Conservation (phyloP, 2,888 invertebrate genomes). For the Liopterus haemorrhoidalis region DNA sequence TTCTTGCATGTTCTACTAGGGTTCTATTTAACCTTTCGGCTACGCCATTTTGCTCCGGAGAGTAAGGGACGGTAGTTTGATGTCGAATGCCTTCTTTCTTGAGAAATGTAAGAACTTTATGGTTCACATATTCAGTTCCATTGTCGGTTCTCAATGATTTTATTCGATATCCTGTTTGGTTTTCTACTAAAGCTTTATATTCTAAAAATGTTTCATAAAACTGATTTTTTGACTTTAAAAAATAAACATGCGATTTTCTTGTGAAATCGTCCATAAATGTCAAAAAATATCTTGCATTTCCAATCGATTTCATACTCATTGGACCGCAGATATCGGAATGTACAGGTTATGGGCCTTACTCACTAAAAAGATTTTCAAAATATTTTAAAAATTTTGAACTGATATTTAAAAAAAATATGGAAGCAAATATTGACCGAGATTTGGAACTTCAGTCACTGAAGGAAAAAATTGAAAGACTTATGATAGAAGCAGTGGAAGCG, state of each 20-base stretch:
- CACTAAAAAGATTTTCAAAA: no score
- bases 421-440: no score
- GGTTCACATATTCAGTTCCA: constrained; percentile 27
- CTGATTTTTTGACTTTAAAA: constrained; percentile 38
- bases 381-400: no score
- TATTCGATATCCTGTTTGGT: constrained; percentile 28
- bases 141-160: constrained; percentile 32
- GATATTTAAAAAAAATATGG: no score
- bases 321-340: constrained; percentile 20
- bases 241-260: constrained; percentile 29
- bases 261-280: constrained; percentile 14
- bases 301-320: constrained; percentile 10
- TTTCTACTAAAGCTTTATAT: constrained; percentile 33
- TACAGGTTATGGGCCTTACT: constrained; percentile 9
- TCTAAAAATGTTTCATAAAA: constrained; percentile 30
- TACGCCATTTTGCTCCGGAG: constrained; percentile 38
- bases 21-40: constrained; percentile 26
- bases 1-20: not conserved
- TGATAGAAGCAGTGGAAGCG: constrained; percentile 80
- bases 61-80: constrained; percentile 35
- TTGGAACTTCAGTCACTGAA: no score
- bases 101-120: constrained; percentile 26
- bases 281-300: constrained; percentile 16
- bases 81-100: constrained; percentile 34
- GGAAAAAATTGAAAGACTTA: no score